Evolutionary conservation across 2,797 vertebrate species (phyloP).

Genomic region (Coracias cyanogaster): DNA sequence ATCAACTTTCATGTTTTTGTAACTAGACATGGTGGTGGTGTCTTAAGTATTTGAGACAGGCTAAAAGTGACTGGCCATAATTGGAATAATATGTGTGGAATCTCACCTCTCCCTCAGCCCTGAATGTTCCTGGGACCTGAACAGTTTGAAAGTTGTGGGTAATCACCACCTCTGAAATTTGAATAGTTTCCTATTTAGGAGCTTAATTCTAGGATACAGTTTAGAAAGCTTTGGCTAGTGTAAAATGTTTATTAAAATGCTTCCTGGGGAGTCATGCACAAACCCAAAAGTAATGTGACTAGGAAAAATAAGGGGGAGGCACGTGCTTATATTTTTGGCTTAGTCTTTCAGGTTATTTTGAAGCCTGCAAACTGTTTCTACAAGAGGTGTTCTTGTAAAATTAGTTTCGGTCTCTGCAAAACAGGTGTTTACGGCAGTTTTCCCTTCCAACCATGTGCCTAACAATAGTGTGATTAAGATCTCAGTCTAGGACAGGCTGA

Average conservation of each 20-base stretch:
- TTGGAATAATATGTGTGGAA: conserved; percentile 29
- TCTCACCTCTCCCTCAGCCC: background rate
- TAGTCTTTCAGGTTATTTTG: background rate
- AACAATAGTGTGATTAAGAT: conserved; percentile 49
- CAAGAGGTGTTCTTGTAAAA: background rate
- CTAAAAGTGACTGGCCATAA: background rate
- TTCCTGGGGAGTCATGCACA: background rate
- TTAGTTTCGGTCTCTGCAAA: conserved; percentile 23
- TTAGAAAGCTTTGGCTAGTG: background rate
- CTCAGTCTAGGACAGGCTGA: conserved; percentile 38
- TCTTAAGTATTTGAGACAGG: background rate
- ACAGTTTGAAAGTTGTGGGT: background rate
- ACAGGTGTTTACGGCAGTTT: conserved; percentile 48
- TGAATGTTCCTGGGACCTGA: background rate
- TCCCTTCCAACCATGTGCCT: background rate
- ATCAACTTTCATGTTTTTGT: background rate
- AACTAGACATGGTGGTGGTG: background rate
- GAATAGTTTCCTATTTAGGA: background rate
- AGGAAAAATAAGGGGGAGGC: background rate
- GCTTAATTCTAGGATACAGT: background rate
- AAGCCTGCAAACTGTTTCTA: background rate
- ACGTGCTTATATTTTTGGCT: background rate
- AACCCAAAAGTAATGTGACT: background rate
- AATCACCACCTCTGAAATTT: background rate
- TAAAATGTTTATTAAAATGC: background rate